These are phyloP conservation scores for Micoletzkya japonica DNA, from an alignment of 2,888 invertebrate genomes.

Conservation along the genomic window DNA sequence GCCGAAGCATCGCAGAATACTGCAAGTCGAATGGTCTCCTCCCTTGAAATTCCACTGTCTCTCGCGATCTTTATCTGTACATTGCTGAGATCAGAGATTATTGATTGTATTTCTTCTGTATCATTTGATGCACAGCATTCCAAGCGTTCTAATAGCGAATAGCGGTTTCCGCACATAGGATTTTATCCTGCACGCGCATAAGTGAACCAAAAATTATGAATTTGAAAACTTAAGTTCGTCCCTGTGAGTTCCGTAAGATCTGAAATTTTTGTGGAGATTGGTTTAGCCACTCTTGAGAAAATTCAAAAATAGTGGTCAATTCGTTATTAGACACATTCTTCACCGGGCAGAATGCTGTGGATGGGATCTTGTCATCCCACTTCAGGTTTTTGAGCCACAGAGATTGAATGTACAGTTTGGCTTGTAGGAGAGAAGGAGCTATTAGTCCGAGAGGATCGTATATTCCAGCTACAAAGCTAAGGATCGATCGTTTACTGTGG, in stretches of 20 bases:
- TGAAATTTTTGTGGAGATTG: no score
- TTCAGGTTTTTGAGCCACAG: background rate
- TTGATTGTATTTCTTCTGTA: background rate
- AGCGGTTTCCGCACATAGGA: no score
- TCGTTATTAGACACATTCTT: no score
- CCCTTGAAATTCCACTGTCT: background rate
- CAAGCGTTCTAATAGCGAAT: no score
- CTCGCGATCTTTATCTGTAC: background rate
- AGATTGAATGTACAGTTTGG: background rate
- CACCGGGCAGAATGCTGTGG: background rate
- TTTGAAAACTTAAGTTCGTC: no score
- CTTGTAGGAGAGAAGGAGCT: background rate
- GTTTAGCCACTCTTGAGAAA: no score
- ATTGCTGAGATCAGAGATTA: no score
- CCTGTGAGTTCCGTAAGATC: no score
- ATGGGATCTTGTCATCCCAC: background rate
- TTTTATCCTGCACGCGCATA: no score
- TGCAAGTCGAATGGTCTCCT: background rate
- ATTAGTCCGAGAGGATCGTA: background rate
- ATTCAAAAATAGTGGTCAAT: no score
- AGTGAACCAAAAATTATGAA: no score
- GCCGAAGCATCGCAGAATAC: constrained; percentile 1
- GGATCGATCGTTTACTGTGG: background rate
- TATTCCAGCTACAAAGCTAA: background rate
- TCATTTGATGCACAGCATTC: no score